Percentiles rank a stretch among this genome's conserved stretches.
These are phyloP conservation scores for Micronycteris hirsuta DNA, from an alignment of 2,113 vertebrate species.

Conservation along the genomic window DNA sequence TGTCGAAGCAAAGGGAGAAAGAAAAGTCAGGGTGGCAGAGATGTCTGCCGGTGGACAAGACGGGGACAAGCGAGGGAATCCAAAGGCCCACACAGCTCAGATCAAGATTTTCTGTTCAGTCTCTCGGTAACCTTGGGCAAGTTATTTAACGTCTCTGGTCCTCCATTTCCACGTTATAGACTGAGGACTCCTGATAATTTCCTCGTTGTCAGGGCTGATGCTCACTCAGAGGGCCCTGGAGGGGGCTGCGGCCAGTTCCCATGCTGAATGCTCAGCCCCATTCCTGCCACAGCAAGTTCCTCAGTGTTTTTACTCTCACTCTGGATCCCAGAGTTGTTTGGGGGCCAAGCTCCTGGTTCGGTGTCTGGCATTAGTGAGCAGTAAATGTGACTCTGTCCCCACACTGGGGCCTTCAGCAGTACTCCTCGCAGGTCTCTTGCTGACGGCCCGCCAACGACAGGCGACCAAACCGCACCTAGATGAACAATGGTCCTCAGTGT, in stretches of 20 bases:
- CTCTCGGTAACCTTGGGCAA: background rate
- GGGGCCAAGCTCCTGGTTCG: background rate
- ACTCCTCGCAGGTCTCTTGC: background rate
- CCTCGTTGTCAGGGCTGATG: background rate
- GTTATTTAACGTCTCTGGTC: background rate
- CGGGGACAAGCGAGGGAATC: too few species aligned
- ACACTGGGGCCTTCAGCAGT: background rate
- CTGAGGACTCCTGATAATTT: background rate
- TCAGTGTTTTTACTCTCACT: background rate
- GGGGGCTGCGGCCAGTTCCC: background rate
- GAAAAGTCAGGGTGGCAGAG: background rate
- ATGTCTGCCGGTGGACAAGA: rapidly evolving
- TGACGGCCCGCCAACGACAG: background rate
- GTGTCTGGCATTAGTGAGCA: background rate
- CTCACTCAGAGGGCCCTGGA: background rate
- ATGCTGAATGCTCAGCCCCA: background rate
- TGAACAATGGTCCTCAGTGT: background rate
- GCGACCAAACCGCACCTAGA: background rate
- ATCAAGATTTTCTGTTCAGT: background rate
- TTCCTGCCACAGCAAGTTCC: too few species aligned
- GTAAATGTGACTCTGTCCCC: background rate
- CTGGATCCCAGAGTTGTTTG: background rate
- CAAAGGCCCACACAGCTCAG: background rate
- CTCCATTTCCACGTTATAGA: background rate
- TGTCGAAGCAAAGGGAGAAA: background rate